Evolutionary conservation across 2,888 invertebrate genomes (phyloP).

Genomic region (Loripinus fragilis): DNA sequence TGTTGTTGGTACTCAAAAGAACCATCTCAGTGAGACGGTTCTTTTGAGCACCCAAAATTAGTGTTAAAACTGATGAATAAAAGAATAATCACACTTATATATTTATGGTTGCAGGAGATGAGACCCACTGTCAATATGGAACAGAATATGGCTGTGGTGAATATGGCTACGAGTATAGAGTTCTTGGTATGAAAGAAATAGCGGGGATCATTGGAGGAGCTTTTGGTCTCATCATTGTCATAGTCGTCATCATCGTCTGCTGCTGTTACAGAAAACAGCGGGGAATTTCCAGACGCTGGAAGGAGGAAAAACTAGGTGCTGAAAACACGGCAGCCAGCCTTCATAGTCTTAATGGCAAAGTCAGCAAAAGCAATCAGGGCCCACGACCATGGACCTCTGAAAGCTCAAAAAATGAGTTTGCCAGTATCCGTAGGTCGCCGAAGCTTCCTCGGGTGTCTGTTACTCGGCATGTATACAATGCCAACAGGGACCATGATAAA

Average conservation of each 20-base stretch:
- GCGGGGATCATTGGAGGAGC: conserved; percentile 62
- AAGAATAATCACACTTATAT: no score
- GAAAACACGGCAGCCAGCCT: conserved; percentile 61
- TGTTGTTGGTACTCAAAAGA: no score
- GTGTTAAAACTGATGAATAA: no score
- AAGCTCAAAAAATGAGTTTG: conserved; percentile 59
- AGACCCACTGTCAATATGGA: conserved; percentile 55
- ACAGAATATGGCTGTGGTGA: conserved; percentile 63
- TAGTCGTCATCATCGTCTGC: conserved; percentile 61
- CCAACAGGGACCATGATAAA: neutral
- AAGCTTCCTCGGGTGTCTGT: conserved; percentile 48
- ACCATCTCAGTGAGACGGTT: no score
- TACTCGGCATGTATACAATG: neutral
- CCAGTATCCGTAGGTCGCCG: conserved; percentile 60
- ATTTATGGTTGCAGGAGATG: conserved; percentile 45
- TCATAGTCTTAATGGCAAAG: conserved; percentile 56
- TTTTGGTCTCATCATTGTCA: conserved; percentile 60
- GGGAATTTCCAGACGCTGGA: conserved; percentile 62
- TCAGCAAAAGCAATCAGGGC: conserved; percentile 10
- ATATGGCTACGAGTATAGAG: conserved; percentile 60
- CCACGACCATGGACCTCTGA: conserved; percentile 58
- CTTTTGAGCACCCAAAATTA: no score
- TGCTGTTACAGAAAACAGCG: conserved; percentile 66
- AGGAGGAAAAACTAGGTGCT: conserved; percentile 63
- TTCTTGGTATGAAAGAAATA: conserved; percentile 62